phyloP scores from a whole-genome alignment of 2,888 invertebrate genomes.

The Andrena haemorrhoa region DNA sequence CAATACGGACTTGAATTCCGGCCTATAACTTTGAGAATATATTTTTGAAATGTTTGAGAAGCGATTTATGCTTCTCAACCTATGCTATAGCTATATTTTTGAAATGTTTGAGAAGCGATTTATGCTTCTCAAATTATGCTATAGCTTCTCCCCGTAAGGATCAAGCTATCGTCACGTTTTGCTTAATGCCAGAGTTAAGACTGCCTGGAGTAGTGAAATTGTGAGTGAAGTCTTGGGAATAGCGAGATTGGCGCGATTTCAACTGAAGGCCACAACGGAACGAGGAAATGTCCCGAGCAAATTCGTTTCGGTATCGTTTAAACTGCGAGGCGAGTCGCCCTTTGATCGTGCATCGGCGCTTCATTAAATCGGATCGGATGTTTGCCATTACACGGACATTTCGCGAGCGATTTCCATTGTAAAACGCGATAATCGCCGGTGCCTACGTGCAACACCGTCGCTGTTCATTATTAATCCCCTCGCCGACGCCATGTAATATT shows the following conservation, averaged over 20 bases:
- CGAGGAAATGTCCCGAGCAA: background rate
- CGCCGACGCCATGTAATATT: constrained; percentile 66
- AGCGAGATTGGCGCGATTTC: background rate
- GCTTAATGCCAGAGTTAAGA: background rate
- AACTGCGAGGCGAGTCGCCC: constrained; percentile 1
- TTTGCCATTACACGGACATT: constrained; percentile 61
- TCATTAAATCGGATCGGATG: constrained; percentile 62
- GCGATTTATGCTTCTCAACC: too few species aligned
- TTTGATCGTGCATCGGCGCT: constrained; percentile 49
- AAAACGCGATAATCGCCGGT: constrained; percentile 67
- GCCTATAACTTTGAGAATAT: too few species aligned
- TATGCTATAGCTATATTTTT: too few species aligned
- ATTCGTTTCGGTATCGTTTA: constrained; percentile 22
- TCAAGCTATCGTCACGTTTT: too few species aligned
- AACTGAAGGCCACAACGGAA: background rate
- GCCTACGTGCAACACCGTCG: constrained; percentile 48
- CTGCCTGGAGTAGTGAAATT: background rate
- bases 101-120: too few species aligned
- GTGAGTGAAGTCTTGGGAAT: background rate
- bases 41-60: too few species aligned
- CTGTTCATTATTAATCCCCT: constrained; percentile 70
- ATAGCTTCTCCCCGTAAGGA: too few species aligned
- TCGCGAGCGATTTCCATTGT: constrained; percentile 66
- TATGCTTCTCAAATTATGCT: too few species aligned
- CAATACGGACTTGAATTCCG: too few species aligned